A percentile compares a stretch with the other conserved stretches of the same genome.
These are phyloP conservation scores for Barnardius zonarius DNA, from an alignment of 2,113 vertebrate species.

Conservation along the genomic window DNA sequence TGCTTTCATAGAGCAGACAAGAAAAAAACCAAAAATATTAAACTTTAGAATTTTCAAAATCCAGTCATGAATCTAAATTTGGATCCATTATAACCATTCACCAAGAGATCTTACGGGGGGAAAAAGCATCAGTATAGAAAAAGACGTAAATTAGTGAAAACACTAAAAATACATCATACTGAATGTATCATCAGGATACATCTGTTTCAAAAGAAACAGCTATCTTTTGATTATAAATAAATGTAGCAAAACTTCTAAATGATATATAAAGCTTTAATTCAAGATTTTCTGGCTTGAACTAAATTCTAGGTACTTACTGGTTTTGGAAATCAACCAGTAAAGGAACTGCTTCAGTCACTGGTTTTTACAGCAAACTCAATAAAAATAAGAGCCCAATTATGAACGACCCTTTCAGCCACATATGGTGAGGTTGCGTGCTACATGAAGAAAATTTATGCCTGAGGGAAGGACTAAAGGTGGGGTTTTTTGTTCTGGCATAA, in stretches of 20 bases:
- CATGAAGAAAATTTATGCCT: background rate
- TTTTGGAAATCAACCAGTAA: background rate
- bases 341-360: background rate
- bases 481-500: background rate
- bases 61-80: background rate
- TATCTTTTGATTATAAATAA: background rate
- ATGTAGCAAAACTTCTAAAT: background rate
- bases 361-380: background rate
- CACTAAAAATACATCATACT: background rate
- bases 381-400: background rate
- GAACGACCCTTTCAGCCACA: background rate
- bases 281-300: background rate
- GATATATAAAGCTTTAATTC: background rate
- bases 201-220: background rate
- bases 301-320: background rate
- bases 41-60: background rate
- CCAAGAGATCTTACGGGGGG: background rate
- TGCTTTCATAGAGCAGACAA: background rate
- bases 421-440: background rate
- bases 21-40: background rate
- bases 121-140: background rate
- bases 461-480: background rate
- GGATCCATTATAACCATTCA: background rate
- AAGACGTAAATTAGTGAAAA: background rate
- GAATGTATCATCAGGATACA: background rate